These are phyloP conservation scores for Oenanthe oenanthe DNA, from an alignment of 2,113 vertebrate genomes.

Conservation along the genomic window DNA sequence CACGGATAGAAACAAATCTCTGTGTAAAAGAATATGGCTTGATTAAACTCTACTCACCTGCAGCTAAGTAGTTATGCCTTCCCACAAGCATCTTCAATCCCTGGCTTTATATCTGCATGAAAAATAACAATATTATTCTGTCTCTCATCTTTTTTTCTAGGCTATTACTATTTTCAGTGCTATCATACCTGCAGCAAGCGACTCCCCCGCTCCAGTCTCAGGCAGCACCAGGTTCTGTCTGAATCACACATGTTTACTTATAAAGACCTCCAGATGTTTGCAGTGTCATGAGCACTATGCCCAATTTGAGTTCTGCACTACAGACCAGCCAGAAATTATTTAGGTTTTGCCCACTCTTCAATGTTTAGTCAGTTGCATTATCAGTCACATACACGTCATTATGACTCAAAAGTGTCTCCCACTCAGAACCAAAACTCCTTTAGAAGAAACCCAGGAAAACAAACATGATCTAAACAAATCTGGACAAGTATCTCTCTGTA, in stretches of 20 bases:
- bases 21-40: not conserved
- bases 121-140: not conserved
- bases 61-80: not conserved
- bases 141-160: not conserved
- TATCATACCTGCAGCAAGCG: not conserved
- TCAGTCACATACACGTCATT: constrained; percentile 3
- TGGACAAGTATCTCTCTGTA: not conserved
- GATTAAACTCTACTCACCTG: not conserved
- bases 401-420: not conserved
- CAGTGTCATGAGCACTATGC: not conserved
- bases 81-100: constrained; percentile 9
- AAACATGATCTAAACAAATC: not conserved
- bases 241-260: not conserved
- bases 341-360: constrained; percentile 35
- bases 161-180: not conserved
- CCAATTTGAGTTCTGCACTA: constrained; percentile 40
- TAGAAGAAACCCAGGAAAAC: not conserved
- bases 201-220: not conserved
- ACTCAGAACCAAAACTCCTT: not conserved
- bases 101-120: constrained; percentile 23
- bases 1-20: not conserved
- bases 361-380: constrained; percentile 45
- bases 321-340: constrained; percentile 24
- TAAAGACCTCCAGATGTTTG: not conserved
- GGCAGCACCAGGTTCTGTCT: not conserved